These are phyloP conservation scores for Trachops cirrhosus DNA, from an alignment of 2,797 vertebrate species.

Conservation along the genomic window DNA sequence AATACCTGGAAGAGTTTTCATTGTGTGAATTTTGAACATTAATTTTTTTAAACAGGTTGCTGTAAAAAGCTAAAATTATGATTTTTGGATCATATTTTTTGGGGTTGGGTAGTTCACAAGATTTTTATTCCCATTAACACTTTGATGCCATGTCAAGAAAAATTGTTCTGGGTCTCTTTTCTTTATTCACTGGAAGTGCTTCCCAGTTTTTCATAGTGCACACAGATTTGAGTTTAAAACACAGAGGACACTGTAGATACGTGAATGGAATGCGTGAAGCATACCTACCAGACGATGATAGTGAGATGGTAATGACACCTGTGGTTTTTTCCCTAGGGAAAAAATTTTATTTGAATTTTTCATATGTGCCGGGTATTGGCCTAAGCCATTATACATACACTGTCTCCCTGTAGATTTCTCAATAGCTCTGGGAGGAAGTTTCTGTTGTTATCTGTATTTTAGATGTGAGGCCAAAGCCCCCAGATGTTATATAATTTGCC, in stretches of 20 bases:
- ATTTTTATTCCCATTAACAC: background rate
- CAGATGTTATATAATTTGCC: background rate
- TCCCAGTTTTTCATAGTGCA: background rate
- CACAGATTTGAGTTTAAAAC: background rate
- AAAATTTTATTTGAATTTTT: background rate
- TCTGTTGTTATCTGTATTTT: background rate
- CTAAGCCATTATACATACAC: background rate
- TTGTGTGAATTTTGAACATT: background rate
- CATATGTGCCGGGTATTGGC: background rate
- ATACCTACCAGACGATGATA: background rate
- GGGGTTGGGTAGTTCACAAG: background rate
- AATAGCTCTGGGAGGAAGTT: background rate
- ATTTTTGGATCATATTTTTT: conserved; percentile 29
- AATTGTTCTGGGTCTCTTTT: background rate
- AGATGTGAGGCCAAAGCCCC: background rate
- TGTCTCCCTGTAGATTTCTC: background rate
- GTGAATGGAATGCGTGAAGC: background rate
- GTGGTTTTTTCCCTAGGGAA: background rate
- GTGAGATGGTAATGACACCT: background rate
- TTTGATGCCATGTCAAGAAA: background rate
- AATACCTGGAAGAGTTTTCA: background rate
- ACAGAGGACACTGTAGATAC: background rate
- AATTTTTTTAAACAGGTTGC: background rate
- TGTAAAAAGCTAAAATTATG: conserved; percentile 3
- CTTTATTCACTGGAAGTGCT: background rate